Evolutionary conservation across 2,113 vertebrate species (phyloP).

Genomic region (Ibidorhyncha struthersii): DNA sequence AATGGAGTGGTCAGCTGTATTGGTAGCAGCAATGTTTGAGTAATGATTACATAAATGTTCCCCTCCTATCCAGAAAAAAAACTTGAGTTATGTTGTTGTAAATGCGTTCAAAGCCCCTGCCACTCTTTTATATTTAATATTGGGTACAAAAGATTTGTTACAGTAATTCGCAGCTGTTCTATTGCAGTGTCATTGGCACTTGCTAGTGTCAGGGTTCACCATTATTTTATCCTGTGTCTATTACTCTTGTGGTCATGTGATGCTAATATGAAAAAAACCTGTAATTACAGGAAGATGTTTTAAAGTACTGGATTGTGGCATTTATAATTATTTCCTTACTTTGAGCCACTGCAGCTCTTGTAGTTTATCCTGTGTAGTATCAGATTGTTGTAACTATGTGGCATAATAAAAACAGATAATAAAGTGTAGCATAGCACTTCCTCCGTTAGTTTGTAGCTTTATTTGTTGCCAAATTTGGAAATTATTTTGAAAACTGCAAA

Average conservation of each 20-base stretch:
- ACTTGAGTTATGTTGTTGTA: neutral
- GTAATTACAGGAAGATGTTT: neutral
- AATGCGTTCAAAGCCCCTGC: neutral
- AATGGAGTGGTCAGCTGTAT: neutral
- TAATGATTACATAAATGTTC: neutral
- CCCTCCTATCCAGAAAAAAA: neutral
- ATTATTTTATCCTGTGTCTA: neutral
- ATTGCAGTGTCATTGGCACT: neutral
- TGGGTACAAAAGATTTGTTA: neutral
- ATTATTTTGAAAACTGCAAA: neutral
- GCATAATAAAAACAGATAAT: neutral
- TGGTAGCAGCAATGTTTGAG: neutral
- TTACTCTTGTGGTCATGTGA: neutral
- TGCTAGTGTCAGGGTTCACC: neutral
- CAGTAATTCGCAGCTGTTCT: neutral
- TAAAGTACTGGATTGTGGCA: neutral
- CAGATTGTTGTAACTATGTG: neutral
- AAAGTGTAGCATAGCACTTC: neutral
- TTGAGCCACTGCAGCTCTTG: neutral
- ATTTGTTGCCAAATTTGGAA: neutral
- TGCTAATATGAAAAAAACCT: neutral
- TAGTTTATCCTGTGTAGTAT: neutral
- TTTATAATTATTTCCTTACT: conserved; percentile 26
- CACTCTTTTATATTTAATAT: neutral
- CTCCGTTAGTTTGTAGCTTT: neutral